Evolutionary conservation across 2,113 vertebrate genomes (phyloP), one percentile per base, ranked within the genome.

Genomic region (Dromas ardeola): DNA sequence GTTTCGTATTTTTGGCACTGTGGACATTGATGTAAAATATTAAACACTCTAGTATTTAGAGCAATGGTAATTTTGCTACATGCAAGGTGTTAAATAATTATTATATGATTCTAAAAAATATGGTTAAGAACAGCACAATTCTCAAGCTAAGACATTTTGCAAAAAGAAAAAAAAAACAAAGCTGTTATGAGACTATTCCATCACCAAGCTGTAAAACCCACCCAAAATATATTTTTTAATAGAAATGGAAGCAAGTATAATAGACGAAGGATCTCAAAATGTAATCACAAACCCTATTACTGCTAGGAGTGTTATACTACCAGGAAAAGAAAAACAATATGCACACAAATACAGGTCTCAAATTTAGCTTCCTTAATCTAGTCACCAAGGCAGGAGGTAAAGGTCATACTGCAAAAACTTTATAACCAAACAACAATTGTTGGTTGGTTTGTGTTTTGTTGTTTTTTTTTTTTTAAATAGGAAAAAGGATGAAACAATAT

Each of bases 341-440:
- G 17, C 65, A 79, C 55, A 74, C 5, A 86, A 38, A 71, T 61
- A 40, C 26, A 94, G 17, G 11, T 84, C 78, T 30, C 70, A 62
- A 90, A 86, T 94, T 83, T 82, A 82, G 20, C 8, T 96, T 93
- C 52, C 32, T 85, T 91, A 72, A 67, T 85, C 56, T 94, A 69
- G 38, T 73, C 77, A 63, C 32, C 36, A 65, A 71, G 26, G 21
- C 38, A 67, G 27, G 13, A 81, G 26, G 25, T 56, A 63, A 78
- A 84, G 52, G 65, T 72, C 66, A 72, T 52, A 67, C 8, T 40
- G n/a, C 15, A 74, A 78, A 84, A 73, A 25, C 21, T 81, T 70
- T 30, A 22, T 40, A 27, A 25, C 50, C 23, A 43, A 32, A 25
- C 29, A 81, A 50, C 6, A 67, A 13, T 29, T 49, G 17, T 71